Evolutionary conservation across 2,888 invertebrate species (phyloP).

Genomic region (Tetragonisca angustula): DNA sequence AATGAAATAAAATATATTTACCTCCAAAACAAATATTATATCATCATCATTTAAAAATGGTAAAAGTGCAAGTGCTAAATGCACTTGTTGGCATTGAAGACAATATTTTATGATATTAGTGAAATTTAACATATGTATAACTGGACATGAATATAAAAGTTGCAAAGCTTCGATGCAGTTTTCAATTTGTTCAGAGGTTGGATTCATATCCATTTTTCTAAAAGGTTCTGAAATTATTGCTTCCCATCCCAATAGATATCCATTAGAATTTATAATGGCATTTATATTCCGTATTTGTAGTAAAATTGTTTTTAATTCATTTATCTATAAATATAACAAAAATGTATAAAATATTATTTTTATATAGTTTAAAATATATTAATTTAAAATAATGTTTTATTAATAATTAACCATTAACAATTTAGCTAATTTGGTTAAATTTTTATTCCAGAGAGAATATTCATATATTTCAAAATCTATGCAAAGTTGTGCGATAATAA

Average conservation of each 20-base stretch:
- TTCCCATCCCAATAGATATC: conserved; percentile 78
- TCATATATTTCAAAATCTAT: conserved; percentile 77
- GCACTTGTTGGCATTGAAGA: conserved; percentile 71
- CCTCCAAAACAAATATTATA: conserved; percentile 67
- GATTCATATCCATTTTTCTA: conserved; percentile 68
- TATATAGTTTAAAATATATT: not conserved
- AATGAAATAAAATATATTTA: conserved; percentile 49
- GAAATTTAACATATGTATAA: conserved; percentile 73
- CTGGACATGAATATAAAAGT: conserved; percentile 76
- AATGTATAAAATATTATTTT: not conserved
- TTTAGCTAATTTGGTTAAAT: conserved; percentile 73
- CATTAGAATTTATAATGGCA: conserved; percentile 71
- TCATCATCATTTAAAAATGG: conserved; percentile 74
- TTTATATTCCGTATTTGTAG: conserved; percentile 68
- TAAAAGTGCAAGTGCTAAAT: conserved; percentile 75
- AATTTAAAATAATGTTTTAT: not conserved
- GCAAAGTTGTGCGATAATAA: conserved; percentile 75
- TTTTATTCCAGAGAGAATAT: conserved; percentile 71
- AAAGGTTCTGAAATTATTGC: conserved; percentile 74
- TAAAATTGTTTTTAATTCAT: conserved; percentile 74
- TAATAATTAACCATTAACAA: conserved; percentile 70
- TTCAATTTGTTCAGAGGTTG: conserved; percentile 70
- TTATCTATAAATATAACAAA: conserved; percentile 61
- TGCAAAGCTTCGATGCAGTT: conserved; percentile 74
- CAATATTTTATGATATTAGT: conserved; percentile 68